Percentiles rank a stretch among this genome's conserved stretches.
These are phyloP conservation scores for Ferrisia virgata DNA, from an alignment of 2,888 invertebrate species.

Conservation along the genomic window DNA sequence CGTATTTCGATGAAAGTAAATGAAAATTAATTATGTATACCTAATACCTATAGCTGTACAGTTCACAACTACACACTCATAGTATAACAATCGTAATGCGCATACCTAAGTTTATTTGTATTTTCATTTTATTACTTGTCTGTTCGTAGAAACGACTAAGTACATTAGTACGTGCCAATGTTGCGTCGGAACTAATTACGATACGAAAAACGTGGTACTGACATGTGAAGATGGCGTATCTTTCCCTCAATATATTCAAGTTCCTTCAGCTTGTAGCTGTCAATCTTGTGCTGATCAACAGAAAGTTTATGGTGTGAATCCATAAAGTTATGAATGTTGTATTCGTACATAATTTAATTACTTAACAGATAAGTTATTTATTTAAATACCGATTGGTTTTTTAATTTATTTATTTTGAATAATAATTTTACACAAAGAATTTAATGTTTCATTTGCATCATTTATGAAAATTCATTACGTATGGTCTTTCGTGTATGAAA, in stretches of 20 bases:
- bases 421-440: too few relatives aligned
- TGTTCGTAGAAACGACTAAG: constrained; percentile 36
- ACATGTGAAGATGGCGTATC: constrained; percentile 56
- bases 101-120: neutral
- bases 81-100: neutral
- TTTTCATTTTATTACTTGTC: neutral
- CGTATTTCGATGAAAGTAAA: constrained; percentile 66
- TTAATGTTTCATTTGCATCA: neutral
- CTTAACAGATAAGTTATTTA: neutral
- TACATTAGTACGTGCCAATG: constrained; percentile 53
- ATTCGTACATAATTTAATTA: too few relatives aligned
- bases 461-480: too few relatives aligned
- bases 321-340: too few relatives aligned
- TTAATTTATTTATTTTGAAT: neutral
- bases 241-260: constrained; percentile 51
- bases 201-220: constrained; percentile 54
- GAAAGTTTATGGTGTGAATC: neutral
- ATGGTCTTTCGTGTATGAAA: too few relatives aligned
- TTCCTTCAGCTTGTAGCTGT: constrained; percentile 54
- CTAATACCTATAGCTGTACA: too few relatives aligned
- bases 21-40: constrained; percentile 48
- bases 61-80: too few relatives aligned
- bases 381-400: neutral
- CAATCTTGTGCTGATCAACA: constrained; percentile 50
- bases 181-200: constrained; percentile 52